A percentile compares a stretch with the other conserved stretches of the same genome.
Conservation (phyloP, 2,113 vertebrate genomes). For the Callaeas wilsoni region DNA sequence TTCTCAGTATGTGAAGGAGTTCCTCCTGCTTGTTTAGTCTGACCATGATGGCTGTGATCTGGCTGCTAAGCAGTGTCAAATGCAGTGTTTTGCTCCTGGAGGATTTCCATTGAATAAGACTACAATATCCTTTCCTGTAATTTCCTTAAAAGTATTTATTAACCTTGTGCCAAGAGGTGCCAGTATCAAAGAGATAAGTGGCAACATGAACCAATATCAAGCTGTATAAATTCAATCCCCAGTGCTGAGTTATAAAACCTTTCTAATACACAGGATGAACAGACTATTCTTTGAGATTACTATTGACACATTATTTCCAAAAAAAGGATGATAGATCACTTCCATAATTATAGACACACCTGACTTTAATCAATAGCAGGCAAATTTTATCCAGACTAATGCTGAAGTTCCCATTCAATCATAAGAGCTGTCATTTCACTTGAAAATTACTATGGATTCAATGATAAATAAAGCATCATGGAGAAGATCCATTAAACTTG, state of each 20-base stretch:
- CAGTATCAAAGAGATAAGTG: not conserved
- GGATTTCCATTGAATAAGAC: not conserved
- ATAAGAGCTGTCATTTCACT: conserved; percentile 26
- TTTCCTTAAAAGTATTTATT: not conserved
- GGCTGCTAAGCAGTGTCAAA: not conserved
- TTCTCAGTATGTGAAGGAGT: not conserved
- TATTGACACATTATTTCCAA: not conserved
- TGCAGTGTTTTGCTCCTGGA: not conserved
- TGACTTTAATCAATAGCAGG: not conserved
- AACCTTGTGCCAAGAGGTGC: not conserved
- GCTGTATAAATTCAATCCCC: not conserved
- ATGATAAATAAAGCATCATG: conserved; percentile 43
- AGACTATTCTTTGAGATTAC: not conserved
- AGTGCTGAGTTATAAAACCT: not conserved
- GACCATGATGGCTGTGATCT: not conserved
- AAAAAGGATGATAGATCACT: not conserved
- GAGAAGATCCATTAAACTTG: conserved; percentile 35
- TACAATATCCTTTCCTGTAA: not conserved
- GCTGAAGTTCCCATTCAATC: conserved; percentile 27
- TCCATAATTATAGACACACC: conserved; percentile 10
- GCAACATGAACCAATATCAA: not conserved
- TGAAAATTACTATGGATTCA: conserved; percentile 37
- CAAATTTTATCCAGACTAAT: conserved; percentile 19
- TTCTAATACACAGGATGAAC: not conserved
- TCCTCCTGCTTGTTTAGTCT: not conserved